These are phyloP conservation scores for Diglossa cyanea DNA, from an alignment of 2,797 vertebrate genomes.

Conservation along the genomic window DNA sequence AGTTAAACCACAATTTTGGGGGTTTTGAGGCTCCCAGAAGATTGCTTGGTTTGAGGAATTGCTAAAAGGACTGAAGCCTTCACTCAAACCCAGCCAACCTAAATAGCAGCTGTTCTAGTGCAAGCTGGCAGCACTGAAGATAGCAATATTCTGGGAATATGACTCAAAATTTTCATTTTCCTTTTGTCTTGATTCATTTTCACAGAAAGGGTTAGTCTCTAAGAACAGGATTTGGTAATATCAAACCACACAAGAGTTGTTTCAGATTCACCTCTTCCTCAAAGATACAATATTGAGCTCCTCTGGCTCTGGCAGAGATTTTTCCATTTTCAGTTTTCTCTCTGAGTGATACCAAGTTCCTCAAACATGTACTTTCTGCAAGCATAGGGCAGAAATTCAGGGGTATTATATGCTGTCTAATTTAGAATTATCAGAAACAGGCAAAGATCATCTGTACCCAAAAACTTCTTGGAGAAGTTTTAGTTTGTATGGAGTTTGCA, in stretches of 20 bases:
- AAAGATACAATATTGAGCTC: not conserved
- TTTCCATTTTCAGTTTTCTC: not conserved
- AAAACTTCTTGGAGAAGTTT: not conserved
- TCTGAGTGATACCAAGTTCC: not conserved
- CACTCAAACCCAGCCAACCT: not conserved
- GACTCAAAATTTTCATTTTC: not conserved
- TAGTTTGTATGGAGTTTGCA: not conserved
- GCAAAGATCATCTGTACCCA: not conserved
- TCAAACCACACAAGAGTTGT: not conserved
- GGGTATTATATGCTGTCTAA: not conserved
- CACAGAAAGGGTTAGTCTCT: not conserved
- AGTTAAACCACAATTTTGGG: accelerated
- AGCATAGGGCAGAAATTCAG: not conserved
- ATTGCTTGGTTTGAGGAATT: not conserved
- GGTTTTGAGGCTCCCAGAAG: not conserved
- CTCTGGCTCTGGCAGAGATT: not conserved
- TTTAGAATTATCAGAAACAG: not conserved
- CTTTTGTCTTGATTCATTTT: not conserved
- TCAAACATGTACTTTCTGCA: not conserved
- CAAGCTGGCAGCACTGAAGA: not conserved
- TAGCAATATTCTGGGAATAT: not conserved
- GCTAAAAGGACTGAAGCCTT: not conserved
- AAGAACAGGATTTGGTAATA: not conserved
- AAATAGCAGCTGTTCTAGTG: not conserved
- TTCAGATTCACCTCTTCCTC: not conserved